Evolutionary conservation across 2,797 vertebrate genomes (phyloP).

Genomic region (Graptemys geographica): DNA sequence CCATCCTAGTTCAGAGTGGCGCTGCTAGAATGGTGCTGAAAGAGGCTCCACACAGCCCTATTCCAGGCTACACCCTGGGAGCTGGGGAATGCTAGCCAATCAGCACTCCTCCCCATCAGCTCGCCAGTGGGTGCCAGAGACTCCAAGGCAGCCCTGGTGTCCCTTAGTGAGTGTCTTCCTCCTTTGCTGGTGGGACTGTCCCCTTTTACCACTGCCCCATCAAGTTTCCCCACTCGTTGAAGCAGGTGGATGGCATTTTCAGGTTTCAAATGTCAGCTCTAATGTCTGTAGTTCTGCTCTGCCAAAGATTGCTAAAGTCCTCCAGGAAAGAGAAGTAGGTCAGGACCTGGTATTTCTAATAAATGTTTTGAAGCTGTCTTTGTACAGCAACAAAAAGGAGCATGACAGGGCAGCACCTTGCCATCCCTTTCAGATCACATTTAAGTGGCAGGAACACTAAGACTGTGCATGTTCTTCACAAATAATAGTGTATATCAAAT

Average conservation of each 20-base stretch:
- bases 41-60: background rate
- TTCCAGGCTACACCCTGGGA: background rate
- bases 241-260: background rate
- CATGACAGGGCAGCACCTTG: background rate
- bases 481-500: background rate
- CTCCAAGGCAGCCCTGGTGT: background rate
- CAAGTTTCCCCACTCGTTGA: background rate
- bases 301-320: background rate
- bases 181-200: background rate
- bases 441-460: background rate
- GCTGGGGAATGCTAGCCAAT: background rate
- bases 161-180: background rate
- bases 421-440: background rate
- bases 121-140: background rate
- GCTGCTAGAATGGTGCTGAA: background rate
- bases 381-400: background rate
- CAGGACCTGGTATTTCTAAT: background rate
- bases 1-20: background rate
- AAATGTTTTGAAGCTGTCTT: rapidly evolving
- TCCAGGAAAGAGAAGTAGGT: background rate
- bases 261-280: background rate
- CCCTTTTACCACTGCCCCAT: background rate
- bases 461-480: rapidly evolving
- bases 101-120: background rate
- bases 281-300: background rate